These are phyloP conservation scores for Aphaenogaster ashmeadi DNA, from an alignment of 1,140 invertebrate genomes.

Conservation along the genomic window DNA sequence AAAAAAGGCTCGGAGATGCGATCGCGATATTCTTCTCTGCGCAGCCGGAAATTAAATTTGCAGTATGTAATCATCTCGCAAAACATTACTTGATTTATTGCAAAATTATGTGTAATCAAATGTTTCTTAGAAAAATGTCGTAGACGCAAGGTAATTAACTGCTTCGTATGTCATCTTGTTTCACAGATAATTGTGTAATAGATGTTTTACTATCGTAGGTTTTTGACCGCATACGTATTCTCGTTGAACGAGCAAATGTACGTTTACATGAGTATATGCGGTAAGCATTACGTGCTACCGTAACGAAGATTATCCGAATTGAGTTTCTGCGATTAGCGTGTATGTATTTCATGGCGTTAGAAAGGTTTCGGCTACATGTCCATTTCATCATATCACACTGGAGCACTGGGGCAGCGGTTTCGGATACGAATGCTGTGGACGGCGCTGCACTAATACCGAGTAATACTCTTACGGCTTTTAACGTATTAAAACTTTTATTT, in stretches of 20 bases:
- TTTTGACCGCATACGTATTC: neutral
- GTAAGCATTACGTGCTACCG: conserved; percentile 37
- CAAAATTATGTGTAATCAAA: neutral
- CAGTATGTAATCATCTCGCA: neutral
- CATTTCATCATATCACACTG: conserved; percentile 40
- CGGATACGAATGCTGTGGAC: conserved; percentile 20
- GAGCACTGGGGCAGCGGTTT: conserved; percentile 26
- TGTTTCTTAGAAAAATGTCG: neutral
- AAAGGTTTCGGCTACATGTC: conserved; percentile 48
- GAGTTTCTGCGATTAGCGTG: conserved; percentile 34
- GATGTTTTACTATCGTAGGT: neutral
- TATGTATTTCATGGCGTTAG: conserved; percentile 47
- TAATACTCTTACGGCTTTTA: conserved; percentile 64
- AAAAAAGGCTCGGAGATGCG: neutral
- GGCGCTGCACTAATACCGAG: conserved; percentile 48
- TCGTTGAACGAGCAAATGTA: conserved; percentile 11
- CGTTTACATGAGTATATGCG: conserved; percentile 40
- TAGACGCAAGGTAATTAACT: neutral
- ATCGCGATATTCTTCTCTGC: conserved; percentile 18
- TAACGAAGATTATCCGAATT: conserved; percentile 57
- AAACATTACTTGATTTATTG: conserved; percentile 9
- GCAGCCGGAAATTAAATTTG: conserved; percentile 3
- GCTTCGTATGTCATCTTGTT: neutral
- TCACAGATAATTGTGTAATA: neutral
- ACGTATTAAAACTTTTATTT: conserved; percentile 63